phyloP scores from a whole-genome alignment of 2,113 vertebrate species.

The Tursiops truncatus region DNA sequence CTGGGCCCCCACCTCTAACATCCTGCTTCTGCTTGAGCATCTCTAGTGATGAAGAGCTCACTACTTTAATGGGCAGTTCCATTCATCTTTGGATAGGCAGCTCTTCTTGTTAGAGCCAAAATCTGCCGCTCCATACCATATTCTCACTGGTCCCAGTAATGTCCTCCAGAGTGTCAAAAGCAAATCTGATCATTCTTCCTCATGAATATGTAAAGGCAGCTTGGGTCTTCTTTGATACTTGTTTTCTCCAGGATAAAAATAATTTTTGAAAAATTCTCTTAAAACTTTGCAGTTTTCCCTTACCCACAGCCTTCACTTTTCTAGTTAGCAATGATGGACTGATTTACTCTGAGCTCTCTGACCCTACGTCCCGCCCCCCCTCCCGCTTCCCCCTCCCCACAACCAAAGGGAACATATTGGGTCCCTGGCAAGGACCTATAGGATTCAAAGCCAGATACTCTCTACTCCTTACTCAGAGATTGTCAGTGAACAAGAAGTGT shows the following conservation, averaged over 20 bases:
- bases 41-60: neutral
- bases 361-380: neutral
- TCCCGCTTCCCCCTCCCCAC: rapidly evolving
- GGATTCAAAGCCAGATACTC: neutral
- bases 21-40: neutral
- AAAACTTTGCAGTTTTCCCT: neutral
- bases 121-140: neutral
- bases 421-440: neutral
- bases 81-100: neutral
- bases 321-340: neutral
- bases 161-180: neutral
- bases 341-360: neutral
- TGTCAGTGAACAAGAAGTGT: neutral
- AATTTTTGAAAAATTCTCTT: neutral
- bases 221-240: neutral
- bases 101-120: neutral
- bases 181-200: neutral
- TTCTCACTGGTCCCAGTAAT: neutral
- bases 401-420: neutral
- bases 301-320: neutral
- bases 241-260: neutral
- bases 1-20: neutral
- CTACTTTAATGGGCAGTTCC: neutral
- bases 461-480: neutral
- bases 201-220: neutral